phyloP scores from a whole-genome alignment of 1,140 invertebrate species.

The Drosophila ambigua region DNA sequence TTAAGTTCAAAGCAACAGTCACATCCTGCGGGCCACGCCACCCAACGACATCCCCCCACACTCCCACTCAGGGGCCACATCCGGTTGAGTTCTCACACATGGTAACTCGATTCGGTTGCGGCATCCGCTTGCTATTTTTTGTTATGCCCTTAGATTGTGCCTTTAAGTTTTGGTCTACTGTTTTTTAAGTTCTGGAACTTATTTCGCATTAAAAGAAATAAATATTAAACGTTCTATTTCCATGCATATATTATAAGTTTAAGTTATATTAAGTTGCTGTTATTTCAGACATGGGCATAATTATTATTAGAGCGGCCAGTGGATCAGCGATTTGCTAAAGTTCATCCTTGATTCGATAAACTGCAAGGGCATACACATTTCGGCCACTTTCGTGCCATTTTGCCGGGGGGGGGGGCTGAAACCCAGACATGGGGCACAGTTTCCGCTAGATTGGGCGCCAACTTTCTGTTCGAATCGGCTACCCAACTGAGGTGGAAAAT shows the following conservation, averaged over 20 bases:
- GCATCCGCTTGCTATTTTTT: slow-evolving; percentile 29
- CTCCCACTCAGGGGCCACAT: slow-evolving; percentile 15
- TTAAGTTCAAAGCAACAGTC: slow-evolving; percentile 32
- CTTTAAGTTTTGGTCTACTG: no score
- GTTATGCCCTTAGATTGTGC: background rate
- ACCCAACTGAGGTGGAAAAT: slow-evolving; percentile 20
- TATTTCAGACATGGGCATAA: no score
- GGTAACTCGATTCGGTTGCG: slow-evolving; percentile 29
- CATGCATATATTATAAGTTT: no score
- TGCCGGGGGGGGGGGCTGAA: slow-evolving; percentile 5
- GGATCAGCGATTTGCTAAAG: no score
- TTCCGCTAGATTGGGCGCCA: slow-evolving; percentile 61
- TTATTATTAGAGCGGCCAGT: no score
- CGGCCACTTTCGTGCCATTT: slow-evolving; percentile 5
- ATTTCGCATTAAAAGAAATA: no score
- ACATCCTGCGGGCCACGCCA: slow-evolving; percentile 20
- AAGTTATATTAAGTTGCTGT: no score
- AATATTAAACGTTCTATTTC: no score
- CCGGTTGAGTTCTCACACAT: slow-evolving; percentile 44
- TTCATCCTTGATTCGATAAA: no score
- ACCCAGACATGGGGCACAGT: slow-evolving; percentile 6
- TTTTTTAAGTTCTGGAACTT: no score
- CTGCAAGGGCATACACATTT: no score
- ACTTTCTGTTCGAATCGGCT: slow-evolving; percentile 38
- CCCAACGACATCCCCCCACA: background rate